Evolutionary conservation across 2,797 vertebrate species (phyloP), one percentile per base, ranked within the genome.

Genomic region (Macropodus opercularis): DNA sequence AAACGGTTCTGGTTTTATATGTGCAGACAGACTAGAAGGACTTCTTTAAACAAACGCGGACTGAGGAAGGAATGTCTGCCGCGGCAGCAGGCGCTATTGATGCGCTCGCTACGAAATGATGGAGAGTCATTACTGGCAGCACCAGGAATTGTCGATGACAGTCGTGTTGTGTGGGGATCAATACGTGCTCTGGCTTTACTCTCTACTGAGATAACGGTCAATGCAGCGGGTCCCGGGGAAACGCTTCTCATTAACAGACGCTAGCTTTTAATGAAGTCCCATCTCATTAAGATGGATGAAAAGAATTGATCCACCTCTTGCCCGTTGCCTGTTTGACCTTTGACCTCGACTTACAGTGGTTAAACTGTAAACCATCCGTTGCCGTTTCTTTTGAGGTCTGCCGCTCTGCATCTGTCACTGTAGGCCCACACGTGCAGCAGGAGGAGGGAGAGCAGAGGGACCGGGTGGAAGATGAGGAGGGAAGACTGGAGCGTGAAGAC

Each of bases 201-300:
- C 76, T 29, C 65, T 72, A 58, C 54, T 63, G 77, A 72, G 71
- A 76, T 69, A 40, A 70, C 65, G 64, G 66, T 74, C 75, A 84
- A 79, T 39, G 79, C 71, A 57, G 29, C n/a, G 54, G 64, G 67
- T 78, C 44, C 35, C 52, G 34, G 54, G 63, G 59, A 85, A 64
- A 71, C 18, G 55, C 68, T 76, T 65, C 80, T 84, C 83, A 85
- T 90, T 87, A 86, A 86, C 80, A 70, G 42, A 83, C 86, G 81
- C 72, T 75, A 53, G 60, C 79, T 86, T 89, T 87, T 91, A 88
- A 91, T 90, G 83, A 88, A 85, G 87, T 90, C 75, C 58, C 50
- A 15, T 72, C 78, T 83, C 75, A 83, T 92, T 85, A 84, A 85
- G 83, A 85, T 55, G 44, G 68, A 84, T 77, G 80, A 80, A 50